These are phyloP conservation scores for Julus scanicus DNA, from an alignment of 2,888 invertebrate species.

Conservation along the genomic window DNA sequence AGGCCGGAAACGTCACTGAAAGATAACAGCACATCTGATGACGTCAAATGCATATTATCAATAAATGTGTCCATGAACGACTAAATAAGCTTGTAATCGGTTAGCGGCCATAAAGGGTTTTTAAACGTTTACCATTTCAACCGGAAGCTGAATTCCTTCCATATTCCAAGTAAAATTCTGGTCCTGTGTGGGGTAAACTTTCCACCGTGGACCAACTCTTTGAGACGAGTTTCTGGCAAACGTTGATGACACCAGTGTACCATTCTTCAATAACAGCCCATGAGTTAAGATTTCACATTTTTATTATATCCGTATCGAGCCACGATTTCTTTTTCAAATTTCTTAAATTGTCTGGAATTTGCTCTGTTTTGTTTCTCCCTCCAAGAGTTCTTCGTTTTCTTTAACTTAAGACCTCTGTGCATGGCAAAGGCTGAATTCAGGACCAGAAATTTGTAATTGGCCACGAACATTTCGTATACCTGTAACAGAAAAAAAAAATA, in stretches of 20 bases:
- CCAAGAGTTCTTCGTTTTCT: constrained; percentile 83
- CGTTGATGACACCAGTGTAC: neutral
- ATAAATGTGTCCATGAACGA: too few species aligned
- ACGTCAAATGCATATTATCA: too few species aligned
- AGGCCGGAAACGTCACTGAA: too few species aligned
- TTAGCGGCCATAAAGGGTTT: too few species aligned
- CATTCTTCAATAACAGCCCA: neutral
- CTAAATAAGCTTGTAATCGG: too few species aligned
- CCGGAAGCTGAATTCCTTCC: too few species aligned
- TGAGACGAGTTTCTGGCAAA: too few species aligned
- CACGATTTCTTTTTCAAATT: constrained; percentile 84
- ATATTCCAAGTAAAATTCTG: too few species aligned
- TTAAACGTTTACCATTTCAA: neutral
- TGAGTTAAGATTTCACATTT: neutral
- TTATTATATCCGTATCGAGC: constrained; percentile 72
- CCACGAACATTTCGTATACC: constrained; percentile 93
- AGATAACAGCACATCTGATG: too few species aligned
- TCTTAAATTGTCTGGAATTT: constrained; percentile 83
- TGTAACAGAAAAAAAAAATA: constrained; percentile 66
- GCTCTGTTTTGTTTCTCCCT: constrained; percentile 85
- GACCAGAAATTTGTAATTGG: constrained; percentile 88
- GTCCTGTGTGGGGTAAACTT: too few species aligned
- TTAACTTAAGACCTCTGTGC: constrained; percentile 88
- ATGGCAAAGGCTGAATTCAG: constrained; percentile 89
- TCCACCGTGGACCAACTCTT: too few species aligned